These are phyloP conservation scores for Dromococcyx pavoninus DNA, from an alignment of 2,797 vertebrate species.

Conservation along the genomic window DNA sequence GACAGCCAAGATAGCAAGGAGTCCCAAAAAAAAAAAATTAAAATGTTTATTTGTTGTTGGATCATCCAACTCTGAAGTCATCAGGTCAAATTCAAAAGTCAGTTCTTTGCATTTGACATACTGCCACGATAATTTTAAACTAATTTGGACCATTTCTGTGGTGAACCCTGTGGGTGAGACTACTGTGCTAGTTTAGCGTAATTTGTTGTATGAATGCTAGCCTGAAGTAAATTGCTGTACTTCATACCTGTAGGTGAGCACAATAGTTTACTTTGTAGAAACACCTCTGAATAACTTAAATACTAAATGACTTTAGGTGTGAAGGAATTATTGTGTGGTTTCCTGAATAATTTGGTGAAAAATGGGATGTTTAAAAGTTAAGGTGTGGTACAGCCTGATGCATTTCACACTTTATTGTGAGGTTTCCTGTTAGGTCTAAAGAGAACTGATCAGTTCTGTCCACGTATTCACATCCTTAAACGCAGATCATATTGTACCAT, in stretches of 20 bases:
- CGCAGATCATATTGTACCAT: neutral
- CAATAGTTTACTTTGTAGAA: neutral
- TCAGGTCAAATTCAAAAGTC: neutral
- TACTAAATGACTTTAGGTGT: neutral
- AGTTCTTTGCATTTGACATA: neutral
- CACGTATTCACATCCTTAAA: neutral
- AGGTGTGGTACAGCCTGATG: neutral
- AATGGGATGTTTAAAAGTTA: neutral
- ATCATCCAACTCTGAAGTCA: neutral
- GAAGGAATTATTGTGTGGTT: neutral
- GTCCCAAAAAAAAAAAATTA: neutral
- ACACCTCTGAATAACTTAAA: neutral
- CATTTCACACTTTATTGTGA: neutral
- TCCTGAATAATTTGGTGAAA: neutral
- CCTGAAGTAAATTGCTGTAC: neutral
- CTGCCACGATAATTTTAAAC: neutral
- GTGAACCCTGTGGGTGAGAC: neutral
- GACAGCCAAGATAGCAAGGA: fast-evolving
- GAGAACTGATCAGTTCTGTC: neutral
- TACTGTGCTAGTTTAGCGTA: neutral
- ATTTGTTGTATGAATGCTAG: neutral
- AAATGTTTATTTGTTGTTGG: neutral
- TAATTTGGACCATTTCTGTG: neutral
- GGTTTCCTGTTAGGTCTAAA: neutral
- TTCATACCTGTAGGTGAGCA: neutral